These are phyloP conservation scores for Babylonia areolata DNA, from an alignment of 1,140 invertebrate species.

Conservation along the genomic window DNA sequence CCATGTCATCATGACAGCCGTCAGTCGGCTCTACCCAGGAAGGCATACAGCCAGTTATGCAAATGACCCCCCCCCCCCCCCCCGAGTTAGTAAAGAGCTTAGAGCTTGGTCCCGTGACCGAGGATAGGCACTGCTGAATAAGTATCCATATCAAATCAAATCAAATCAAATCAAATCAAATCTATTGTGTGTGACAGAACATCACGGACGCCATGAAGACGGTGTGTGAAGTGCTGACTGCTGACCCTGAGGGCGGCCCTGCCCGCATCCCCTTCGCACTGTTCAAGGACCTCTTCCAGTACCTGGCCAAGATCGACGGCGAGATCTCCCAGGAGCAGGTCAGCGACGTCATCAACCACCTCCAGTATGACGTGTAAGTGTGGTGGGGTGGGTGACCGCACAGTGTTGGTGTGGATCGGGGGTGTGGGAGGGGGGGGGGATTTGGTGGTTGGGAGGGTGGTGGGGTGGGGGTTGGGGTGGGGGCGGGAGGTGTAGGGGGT, in stretches of 20 bases:
- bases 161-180: too few species aligned
- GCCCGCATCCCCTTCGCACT: constrained; percentile 83
- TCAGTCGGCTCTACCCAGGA: too few species aligned
- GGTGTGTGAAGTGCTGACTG: constrained; percentile 87
- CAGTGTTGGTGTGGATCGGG: too few species aligned
- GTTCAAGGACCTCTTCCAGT: constrained; percentile 83
- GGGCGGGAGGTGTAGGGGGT: neutral
- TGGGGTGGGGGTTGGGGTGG: neutral
- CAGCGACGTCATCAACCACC: constrained; percentile 69
- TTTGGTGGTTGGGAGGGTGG: neutral
- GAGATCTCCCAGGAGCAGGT: constrained; percentile 74
- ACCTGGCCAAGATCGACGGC: constrained; percentile 83
- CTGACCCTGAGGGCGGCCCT: constrained; percentile 87
- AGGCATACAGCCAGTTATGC: too few species aligned
- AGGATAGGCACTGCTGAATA: too few species aligned
- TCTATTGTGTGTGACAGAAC: constrained; percentile 79
- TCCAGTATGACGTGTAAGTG: constrained; percentile 75
- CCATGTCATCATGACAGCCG: too few species aligned
- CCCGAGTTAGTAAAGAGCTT: too few species aligned
- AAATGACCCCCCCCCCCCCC: too few species aligned
- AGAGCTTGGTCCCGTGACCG: too few species aligned
- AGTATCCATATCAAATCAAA: too few species aligned
- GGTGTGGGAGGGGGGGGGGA: neutral
- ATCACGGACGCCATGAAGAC: constrained; percentile 87
- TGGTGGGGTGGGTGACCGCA: too few species aligned